Conservation (phyloP, 2,888 invertebrate genomes). For the Drymonia ruficornis region DNA sequence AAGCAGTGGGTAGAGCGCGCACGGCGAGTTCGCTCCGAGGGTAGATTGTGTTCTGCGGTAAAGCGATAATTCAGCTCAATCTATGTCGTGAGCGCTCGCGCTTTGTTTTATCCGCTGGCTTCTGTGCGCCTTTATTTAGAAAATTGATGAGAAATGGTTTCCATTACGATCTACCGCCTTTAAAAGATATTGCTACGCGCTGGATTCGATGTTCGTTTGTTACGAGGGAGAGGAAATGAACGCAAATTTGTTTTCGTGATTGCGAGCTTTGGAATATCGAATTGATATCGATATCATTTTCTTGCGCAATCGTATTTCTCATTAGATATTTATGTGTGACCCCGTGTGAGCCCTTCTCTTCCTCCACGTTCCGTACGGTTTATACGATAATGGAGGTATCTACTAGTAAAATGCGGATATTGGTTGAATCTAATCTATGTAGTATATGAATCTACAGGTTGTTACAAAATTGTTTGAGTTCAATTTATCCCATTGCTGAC, state of each 20-base stretch:
- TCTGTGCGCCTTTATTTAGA: slow-evolving; percentile 85
- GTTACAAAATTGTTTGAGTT: neutral
- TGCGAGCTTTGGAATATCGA: slow-evolving; percentile 77
- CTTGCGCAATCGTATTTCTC: slow-evolving; percentile 74
- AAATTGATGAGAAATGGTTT: slow-evolving; percentile 85
- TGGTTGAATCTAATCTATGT: slow-evolving; percentile 1
- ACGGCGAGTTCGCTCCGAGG: slow-evolving; percentile 33
- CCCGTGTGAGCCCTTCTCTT: slow-evolving; percentile 67
- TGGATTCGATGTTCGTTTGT: slow-evolving; percentile 64
- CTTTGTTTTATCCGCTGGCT: slow-evolving; percentile 83
- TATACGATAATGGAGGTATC: slow-evolving; percentile 29
- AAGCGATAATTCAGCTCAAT: slow-evolving; percentile 84
- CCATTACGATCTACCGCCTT: slow-evolving; percentile 81
- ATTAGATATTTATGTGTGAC: slow-evolving; percentile 74
- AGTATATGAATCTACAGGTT: neutral
- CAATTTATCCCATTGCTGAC: neutral
- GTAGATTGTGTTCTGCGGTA: slow-evolving; percentile 84
- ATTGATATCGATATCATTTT: slow-evolving; percentile 79
- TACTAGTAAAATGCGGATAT: slow-evolving; percentile 22
- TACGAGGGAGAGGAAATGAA: slow-evolving; percentile 78
- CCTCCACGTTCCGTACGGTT: slow-evolving; percentile 50
- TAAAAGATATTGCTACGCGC: slow-evolving; percentile 73
- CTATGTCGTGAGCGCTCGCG: slow-evolving; percentile 82
- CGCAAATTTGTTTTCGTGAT: slow-evolving; percentile 84
- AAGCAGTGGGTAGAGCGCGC: slow-evolving; percentile 17